Conservation (phyloP, 2,113 vertebrate species). For the Puffinus mauretanicus region DNA sequence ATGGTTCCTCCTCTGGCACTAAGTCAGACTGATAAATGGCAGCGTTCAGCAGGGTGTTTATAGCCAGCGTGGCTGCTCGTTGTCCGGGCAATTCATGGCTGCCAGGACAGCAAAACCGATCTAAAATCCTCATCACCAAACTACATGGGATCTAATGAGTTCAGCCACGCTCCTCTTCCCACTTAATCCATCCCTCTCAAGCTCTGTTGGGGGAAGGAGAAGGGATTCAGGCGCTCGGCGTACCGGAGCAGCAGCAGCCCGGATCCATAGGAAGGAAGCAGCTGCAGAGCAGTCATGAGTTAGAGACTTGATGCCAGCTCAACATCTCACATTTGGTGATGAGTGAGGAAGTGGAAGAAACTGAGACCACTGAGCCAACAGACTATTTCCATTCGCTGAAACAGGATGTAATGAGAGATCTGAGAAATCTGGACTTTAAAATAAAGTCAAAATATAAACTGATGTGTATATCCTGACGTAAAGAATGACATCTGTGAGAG, state of each 20-base stretch:
- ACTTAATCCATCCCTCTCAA: neutral
- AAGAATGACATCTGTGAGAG: constrained; percentile 17
- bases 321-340: neutral
- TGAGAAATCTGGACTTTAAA: constrained; percentile 4
- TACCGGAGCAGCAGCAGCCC: neutral
- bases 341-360: constrained; percentile 29
- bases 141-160: neutral
- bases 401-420: constrained; percentile 30
- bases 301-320: neutral
- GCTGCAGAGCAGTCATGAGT: neutral
- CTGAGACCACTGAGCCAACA: neutral
- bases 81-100: neutral
- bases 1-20: neutral
- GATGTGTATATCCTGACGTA: neutral
- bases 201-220: neutral
- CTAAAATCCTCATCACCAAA: neutral
- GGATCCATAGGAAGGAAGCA: neutral
- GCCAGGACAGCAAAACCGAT: neutral
- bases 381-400: neutral
- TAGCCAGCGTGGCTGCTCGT: neutral
- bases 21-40: neutral
- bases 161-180: neutral
- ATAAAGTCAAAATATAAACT: constrained; percentile 35
- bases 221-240: fast-evolving
- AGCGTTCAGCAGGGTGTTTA: neutral